Base-by-base conservation (phyloP, 1,140 invertebrate genomes). In the Leptinotarsa lineolata region DNA sequence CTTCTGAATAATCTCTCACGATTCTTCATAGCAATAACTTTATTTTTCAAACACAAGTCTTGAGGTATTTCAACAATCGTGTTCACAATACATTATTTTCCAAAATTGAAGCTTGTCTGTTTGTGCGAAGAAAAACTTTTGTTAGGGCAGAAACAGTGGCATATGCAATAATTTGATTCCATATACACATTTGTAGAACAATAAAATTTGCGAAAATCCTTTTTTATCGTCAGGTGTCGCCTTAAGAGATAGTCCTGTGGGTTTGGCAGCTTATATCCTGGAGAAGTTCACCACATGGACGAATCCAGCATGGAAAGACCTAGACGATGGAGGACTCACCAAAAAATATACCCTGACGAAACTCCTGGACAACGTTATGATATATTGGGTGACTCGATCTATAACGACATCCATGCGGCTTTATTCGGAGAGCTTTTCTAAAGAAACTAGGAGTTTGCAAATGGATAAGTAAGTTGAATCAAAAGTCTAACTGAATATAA, bases 361-460 rank as follows among this genome's bases (percentile, higher is more conserved):
- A 76, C 83, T 97, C 4, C 84, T 97, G 4, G 95, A 96, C 75
- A 95, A 96, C 81, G 81, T 97, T 0, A 97, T 96, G 93, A 83
- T 97, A 39, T 97, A 97, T 83, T 97, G 94, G 91, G 80, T 91
- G 0, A 91, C 91, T 0, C 90, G 90, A 72, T 90, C 90, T 1
- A 93, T 95, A 2, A 93, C 92, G 0, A 92, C 92, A 0, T 93
- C 93, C 1, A 86, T 90, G 79, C 86, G 95, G 69, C 84, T 95
- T 6, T 96, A 96, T 79, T 85, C 91, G 1, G 94, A 96, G 82
- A 84, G 79, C 0, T 87, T 90, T 63, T 85, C 65, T 12, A 80
- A 77, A 11, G 87, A 8, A 63, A 81, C 0, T 75, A 70, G 2
- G 69, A 45, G 18, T 24, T 21, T 88, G 24, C 77, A 85, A 18